Evolutionary conservation across 2,113 vertebrate species (phyloP), one percentile per base, ranked within the genome.

Genomic region (Heliornis fulica): DNA sequence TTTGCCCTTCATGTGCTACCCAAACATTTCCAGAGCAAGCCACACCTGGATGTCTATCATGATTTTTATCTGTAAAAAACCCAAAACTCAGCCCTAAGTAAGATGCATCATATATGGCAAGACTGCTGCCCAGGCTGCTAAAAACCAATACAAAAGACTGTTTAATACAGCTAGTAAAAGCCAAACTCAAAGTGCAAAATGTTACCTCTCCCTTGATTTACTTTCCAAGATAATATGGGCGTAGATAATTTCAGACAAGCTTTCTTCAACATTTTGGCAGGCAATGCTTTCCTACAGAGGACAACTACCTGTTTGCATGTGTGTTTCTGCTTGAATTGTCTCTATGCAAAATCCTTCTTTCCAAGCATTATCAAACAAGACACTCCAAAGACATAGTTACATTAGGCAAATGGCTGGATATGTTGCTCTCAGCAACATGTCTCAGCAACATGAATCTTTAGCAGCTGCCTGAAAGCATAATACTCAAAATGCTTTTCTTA

Each of bases 101-200:
- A 68, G 82, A 60, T 83, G 25, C 15, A 88, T 76, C 79, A 22
- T 88, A 79, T 68, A 83, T 34, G 65, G 93, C 45, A 51, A 81
- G 54, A 53, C 23, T 46, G 21, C 66, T 81, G 32, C 74, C 48
- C 46, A 25, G 40, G 43, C 31, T 86, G 60, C 63, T 88, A 32
- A 83, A 83, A 76, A 66, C 69, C 69, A 80, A 84, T 51, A 61
- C 8, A 2, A 66, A 66, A 54, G 61, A 53, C 34, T 69, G 29
- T 48, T 94, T 76, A 75, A 69, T 71, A 53, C 53, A 81, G 59
- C 32, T 76, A 88, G 78, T 65, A 93, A 94, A 96, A 90, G 48
- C 63, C 66, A 87, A 32, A 54, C 26, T 70, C 50, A 17, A 85
- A 80, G 28, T 75, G 63, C n/a, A 89, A 85, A 84, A 40, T 51